These are phyloP conservation scores for Panthera uncia DNA, from an alignment of 2,113 vertebrate genomes.

Conservation along the genomic window DNA sequence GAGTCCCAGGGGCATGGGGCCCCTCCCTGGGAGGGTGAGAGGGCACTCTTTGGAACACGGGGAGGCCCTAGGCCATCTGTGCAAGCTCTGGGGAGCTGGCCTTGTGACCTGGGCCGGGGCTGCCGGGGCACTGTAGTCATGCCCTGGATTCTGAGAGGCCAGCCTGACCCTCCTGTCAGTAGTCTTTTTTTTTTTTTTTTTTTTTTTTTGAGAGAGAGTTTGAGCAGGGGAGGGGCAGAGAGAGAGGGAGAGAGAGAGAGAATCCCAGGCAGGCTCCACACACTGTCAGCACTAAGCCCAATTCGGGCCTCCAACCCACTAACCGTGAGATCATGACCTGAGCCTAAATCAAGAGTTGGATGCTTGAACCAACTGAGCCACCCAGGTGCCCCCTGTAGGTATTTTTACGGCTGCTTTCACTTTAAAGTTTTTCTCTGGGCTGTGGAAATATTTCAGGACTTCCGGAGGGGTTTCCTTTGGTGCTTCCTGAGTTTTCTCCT, in stretches of 20 bases:
- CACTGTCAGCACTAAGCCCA: no score
- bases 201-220: no score
- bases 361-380: no score
- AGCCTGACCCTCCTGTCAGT: neutral
- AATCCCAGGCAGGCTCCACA: no score
- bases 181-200: no score
- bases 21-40: neutral
- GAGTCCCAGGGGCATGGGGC: neutral
- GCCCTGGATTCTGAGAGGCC: neutral
- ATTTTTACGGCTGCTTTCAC: neutral
- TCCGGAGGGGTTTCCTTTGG: slow-evolving; percentile 55
- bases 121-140: fast-evolving
- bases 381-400: no score
- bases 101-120: fast-evolving
- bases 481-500: slow-evolving; percentile 56
- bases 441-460: slow-evolving; percentile 42
- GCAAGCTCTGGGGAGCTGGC: neutral
- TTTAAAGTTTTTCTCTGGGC: slow-evolving; percentile 23
- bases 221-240: no score
- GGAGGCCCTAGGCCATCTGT: neutral
- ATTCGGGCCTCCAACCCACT: no score
- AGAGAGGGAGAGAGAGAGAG: no score
- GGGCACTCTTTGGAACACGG: fast-evolving
- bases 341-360: no score
- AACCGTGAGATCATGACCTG: no score